These are phyloP conservation scores for Aphidius ervi DNA, from an alignment of 1,140 invertebrate species.

Conservation along the genomic window DNA sequence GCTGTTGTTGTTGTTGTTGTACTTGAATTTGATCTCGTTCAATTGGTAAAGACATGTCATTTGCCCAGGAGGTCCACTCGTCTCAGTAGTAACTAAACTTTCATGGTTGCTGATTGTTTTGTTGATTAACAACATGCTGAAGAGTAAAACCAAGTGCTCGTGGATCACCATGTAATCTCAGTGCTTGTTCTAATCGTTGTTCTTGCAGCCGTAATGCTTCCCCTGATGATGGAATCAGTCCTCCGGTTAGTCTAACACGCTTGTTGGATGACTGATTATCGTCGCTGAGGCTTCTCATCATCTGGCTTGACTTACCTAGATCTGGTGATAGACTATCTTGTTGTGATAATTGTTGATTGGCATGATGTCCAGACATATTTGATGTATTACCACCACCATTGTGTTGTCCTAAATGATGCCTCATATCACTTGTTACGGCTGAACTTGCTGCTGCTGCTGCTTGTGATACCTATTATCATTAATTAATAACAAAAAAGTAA, in stretches of 20 bases:
- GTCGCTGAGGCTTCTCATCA: slow-evolving; percentile 26
- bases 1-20: slow-evolving; percentile 29
- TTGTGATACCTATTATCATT: slow-evolving; percentile 44
- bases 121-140: slow-evolving; percentile 58
- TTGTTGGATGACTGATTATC: slow-evolving; percentile 25
- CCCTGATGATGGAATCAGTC: slow-evolving; percentile 36
- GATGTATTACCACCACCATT: slow-evolving; percentile 48
- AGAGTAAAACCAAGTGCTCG: slow-evolving; percentile 63
- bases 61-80: slow-evolving; percentile 53
- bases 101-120: slow-evolving; percentile 60
- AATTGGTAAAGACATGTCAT: slow-evolving; percentile 20
- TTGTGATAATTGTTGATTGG: slow-evolving; percentile 51
- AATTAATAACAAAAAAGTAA: not conserved
- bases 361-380: slow-evolving; percentile 50
- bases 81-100: slow-evolving; percentile 62
- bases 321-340: slow-evolving; percentile 50
- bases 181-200: slow-evolving; percentile 74
- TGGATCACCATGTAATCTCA: slow-evolving; percentile 70
- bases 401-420: slow-evolving; percentile 49
- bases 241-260: slow-evolving; percentile 28
- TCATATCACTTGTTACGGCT: slow-evolving; percentile 47
- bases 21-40: slow-evolving; percentile 27
- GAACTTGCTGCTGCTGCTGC: slow-evolving; percentile 46
- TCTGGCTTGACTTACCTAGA: slow-evolving; percentile 41
- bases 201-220: slow-evolving; percentile 76